Conservation (phyloP, 2,888 invertebrate genomes). For the Ecliptopera silaceata region DNA sequence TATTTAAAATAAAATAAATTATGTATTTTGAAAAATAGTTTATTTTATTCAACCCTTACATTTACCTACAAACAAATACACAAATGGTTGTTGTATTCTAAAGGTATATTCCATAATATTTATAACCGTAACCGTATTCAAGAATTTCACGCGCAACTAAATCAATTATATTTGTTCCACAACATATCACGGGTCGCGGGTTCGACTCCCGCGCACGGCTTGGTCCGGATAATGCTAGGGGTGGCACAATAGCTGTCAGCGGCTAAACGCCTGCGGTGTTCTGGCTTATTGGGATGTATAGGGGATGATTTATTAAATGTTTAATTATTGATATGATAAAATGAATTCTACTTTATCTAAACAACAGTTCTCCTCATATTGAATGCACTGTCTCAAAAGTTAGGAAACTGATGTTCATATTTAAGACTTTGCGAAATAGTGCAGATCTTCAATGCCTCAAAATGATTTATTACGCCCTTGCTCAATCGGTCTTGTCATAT, state of each 20-base stretch:
- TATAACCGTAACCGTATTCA: slow-evolving; percentile 24
- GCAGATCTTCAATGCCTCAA: too few species aligned
- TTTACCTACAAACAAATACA: slow-evolving; percentile 1
- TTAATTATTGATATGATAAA: not conserved
- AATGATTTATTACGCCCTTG: too few species aligned
- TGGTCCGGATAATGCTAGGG: slow-evolving; percentile 46
- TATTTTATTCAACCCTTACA: not conserved
- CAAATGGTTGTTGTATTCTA: not conserved
- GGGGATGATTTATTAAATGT: slow-evolving; percentile 37
- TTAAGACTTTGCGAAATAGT: too few species aligned
- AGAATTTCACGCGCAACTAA: slow-evolving; percentile 76
- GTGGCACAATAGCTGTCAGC: slow-evolving; percentile 68
- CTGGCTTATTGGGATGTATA: slow-evolving; percentile 60
- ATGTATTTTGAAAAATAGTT: not conserved
- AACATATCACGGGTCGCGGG: slow-evolving; percentile 47
- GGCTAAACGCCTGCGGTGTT: slow-evolving; percentile 79
- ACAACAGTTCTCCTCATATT: too few species aligned
- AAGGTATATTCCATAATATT: slow-evolving; percentile 12
- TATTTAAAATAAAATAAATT: too few species aligned
- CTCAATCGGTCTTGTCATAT: too few species aligned
- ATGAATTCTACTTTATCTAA: not conserved
- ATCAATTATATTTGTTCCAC: slow-evolving; percentile 71
- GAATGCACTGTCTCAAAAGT: too few species aligned
- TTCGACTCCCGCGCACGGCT: slow-evolving; percentile 58
- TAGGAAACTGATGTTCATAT: too few species aligned